Evolutionary conservation across 2,797 vertebrate species (phyloP).

Genomic region (Setipinna tenuifilis): DNA sequence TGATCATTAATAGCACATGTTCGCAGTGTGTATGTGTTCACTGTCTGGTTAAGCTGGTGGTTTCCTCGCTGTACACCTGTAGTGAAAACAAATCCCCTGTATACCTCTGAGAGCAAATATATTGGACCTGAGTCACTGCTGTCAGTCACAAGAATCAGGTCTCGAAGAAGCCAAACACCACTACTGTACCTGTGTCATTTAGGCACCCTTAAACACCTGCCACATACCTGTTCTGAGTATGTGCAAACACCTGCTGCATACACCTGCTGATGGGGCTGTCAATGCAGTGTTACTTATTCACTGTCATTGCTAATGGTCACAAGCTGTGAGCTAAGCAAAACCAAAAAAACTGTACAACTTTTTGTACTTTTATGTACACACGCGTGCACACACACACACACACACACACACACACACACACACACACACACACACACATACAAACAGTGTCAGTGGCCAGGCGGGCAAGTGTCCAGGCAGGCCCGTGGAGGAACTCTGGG

Average conservation of each 20-base stretch:
- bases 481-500: constrained; percentile 45
- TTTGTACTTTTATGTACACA: not conserved
- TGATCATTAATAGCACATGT: not conserved
- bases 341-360: not conserved
- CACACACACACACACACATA: not conserved
- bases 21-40: not conserved
- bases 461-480: constrained; percentile 18
- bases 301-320: not conserved
- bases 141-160: no score
- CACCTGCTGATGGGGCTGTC: not conserved
- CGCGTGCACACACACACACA: not conserved
- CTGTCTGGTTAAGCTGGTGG: not conserved
- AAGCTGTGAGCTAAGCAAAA: not conserved
- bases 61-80: not conserved
- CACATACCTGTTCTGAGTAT: no score
- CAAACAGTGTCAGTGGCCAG: not conserved
- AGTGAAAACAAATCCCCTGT: not conserved
- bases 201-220: not conserved
- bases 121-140: no score
- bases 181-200: not conserved
- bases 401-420: constrained; percentile 13
- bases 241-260: not conserved
- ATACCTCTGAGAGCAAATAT: not conserved
- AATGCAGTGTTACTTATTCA: not conserved
- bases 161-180: no score